Conservation (phyloP, 2,113 vertebrate genomes). For the Sylvietta virens region DNA sequence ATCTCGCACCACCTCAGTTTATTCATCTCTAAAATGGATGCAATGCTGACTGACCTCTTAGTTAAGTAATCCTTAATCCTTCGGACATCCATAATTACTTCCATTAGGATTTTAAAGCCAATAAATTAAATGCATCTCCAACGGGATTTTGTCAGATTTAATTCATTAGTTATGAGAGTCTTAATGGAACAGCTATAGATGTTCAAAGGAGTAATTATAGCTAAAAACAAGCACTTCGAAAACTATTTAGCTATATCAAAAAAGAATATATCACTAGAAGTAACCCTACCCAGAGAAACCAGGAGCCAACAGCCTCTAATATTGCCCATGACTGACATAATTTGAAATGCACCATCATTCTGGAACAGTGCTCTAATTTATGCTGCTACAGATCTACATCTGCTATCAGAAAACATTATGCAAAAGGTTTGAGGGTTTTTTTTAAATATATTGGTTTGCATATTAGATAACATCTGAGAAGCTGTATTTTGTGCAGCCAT, state of each 20-base stretch:
- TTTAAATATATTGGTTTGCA: background rate
- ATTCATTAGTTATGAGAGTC: conserved; percentile 23
- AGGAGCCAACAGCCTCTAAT: background rate
- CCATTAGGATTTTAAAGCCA: conserved; percentile 36
- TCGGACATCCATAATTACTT: background rate
- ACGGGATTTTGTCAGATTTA: conserved; percentile 27
- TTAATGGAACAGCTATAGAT: conserved; percentile 26
- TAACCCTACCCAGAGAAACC: background rate
- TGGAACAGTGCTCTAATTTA: conserved; percentile 12
- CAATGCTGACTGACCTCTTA: background rate
- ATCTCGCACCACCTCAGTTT: background rate
- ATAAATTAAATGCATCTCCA: conserved; percentile 50
- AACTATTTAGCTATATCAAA: conserved; percentile 39
- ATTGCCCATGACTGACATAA: conserved; percentile 1
- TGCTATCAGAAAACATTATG: conserved; percentile 3
- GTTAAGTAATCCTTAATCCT: conserved; percentile 9
- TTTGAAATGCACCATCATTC: background rate
- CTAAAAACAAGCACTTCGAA: conserved; percentile 48
- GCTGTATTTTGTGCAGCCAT: background rate
- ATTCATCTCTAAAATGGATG: conserved; percentile 10
- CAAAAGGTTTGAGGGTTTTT: background rate
- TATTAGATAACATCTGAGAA: conserved; percentile 13
- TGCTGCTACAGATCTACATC: conserved; percentile 10
- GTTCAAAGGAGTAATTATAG: conserved; percentile 51
- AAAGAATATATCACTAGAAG: conserved; percentile 2